Conservation (phyloP, 2,888 invertebrate species). For the Schizotus pectinicornis region DNA sequence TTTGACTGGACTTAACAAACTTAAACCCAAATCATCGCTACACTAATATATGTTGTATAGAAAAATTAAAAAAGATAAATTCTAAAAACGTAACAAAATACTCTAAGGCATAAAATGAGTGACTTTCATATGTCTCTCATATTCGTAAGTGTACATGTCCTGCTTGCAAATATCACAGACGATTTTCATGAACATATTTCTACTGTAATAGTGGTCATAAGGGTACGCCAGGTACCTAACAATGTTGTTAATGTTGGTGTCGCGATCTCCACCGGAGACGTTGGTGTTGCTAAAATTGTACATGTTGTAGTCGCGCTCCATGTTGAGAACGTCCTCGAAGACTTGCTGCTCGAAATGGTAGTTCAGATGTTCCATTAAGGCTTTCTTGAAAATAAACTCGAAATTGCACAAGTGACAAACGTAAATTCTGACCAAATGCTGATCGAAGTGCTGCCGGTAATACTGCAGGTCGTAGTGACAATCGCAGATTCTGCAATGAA, state of each 20-base stretch:
- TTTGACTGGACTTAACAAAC: too few relatives aligned
- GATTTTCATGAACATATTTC: slow-evolving; percentile 38
- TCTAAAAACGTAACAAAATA: too few relatives aligned
- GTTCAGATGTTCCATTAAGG: slow-evolving; percentile 41
- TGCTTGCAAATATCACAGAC: slow-evolving; percentile 42
- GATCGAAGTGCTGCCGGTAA: slow-evolving; percentile 42
- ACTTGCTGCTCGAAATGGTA: slow-evolving; percentile 43
- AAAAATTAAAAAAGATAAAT: too few relatives aligned
- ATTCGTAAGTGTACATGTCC: slow-evolving; percentile 41
- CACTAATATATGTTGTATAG: too few relatives aligned
- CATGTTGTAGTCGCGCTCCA: slow-evolving; percentile 44
- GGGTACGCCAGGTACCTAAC: slow-evolving; percentile 39
- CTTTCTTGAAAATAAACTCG: slow-evolving; percentile 41
- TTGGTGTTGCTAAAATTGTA: slow-evolving; percentile 26
- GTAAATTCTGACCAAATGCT: slow-evolving; percentile 41
- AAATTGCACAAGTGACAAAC: slow-evolving; percentile 44
- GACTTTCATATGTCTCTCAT: slow-evolving; percentile 40
- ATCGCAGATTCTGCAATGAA: slow-evolving; percentile 43
- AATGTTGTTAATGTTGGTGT: slow-evolving; percentile 40
- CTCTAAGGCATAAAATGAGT: slow-evolving; percentile 25
- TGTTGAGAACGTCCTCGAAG: slow-evolving; percentile 43
- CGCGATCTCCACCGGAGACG: slow-evolving; percentile 31
- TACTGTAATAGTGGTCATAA: slow-evolving; percentile 32
- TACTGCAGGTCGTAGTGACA: slow-evolving; percentile 24
- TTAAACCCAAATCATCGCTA: too few relatives aligned